Base-by-base conservation (phyloP, 2,888 invertebrate genomes). In the Sphinx pinastri region DNA sequence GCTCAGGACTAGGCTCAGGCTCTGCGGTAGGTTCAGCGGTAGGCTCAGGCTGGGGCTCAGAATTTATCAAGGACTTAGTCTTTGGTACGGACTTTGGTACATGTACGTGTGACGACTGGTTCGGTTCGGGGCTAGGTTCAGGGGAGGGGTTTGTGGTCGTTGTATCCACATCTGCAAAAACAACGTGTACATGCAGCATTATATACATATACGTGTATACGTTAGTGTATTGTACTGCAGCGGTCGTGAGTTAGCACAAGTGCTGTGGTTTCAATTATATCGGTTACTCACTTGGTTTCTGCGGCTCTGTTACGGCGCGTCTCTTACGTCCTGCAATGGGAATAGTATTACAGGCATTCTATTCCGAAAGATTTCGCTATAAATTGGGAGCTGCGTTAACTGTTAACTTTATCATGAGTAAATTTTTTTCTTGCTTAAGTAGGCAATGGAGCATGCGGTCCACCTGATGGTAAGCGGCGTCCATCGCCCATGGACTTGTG, bases 81-180 rank as follows among this genome's bases (percentile, higher is more conserved):
- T 38, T 38, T 38, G 38, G 59, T 57, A 58, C 70, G 1, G 81
- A 69, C 69, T 76, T 68, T 0, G 81, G 75, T 68, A 75, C 74
- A 72, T 78, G n/a, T n/a, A n/a, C 75, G 0, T 75, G 73, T 0
- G 92, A 77, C 68, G 86, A 81, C 6, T 89, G 82, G 74, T 92
- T 87, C 0, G 92, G 86, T 63, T 88, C 85, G 2, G 70, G 58
- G 67, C 47, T 85, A 0, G 91, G 83, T 74, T 89, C 83, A 0
- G 92, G 85, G 76, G 81, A 91, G 55, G 93, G 72, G 51, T 71
- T 13, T 25, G 51, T 71, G 10, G 76, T 72, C 12, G 95, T 83
- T 77, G 88, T 85, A 83, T 88, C 91, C 87, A 84, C 82, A 92
- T 92, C 94, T 94, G 94, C 78, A 93, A 92, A 91, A 89, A 91